These are phyloP conservation scores for Watsonalla binaria DNA, from an alignment of 2,888 invertebrate species.

Conservation along the genomic window DNA sequence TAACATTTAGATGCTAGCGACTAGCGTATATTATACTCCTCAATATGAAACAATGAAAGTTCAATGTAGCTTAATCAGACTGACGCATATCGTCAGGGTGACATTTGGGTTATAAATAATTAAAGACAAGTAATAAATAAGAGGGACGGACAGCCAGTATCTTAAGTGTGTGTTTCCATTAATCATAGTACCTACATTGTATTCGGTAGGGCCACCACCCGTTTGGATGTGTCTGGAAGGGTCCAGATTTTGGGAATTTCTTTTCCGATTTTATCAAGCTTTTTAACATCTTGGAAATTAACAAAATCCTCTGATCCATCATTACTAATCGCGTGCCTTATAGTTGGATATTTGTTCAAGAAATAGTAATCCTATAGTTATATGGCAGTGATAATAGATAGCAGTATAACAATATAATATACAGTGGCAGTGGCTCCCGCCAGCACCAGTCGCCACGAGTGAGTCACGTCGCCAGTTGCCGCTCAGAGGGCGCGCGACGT, in stretches of 20 bases:
- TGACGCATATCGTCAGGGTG: slow-evolving; percentile 16
- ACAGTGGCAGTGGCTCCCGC: slow-evolving; percentile 20
- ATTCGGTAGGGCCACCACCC: too few relatives aligned
- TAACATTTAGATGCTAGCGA: slow-evolving; percentile 14
- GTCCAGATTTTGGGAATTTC: too few relatives aligned
- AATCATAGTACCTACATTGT: slow-evolving; percentile 38
- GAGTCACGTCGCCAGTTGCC: slow-evolving; percentile 32
- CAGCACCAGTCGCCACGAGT: slow-evolving; percentile 17
- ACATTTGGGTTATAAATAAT: slow-evolving; percentile 33
- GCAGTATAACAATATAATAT: too few relatives aligned
- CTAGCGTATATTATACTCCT: slow-evolving; percentile 17
- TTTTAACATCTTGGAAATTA: too few relatives aligned
- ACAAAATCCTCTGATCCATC: too few relatives aligned
- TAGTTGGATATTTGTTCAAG: too few relatives aligned
- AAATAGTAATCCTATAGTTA: too few relatives aligned
- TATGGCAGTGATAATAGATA: too few relatives aligned
- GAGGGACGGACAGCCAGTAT: slow-evolving; percentile 31
- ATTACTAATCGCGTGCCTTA: too few relatives aligned
- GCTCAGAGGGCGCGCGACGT: slow-evolving; percentile 32
- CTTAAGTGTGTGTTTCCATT: slow-evolving; percentile 45
- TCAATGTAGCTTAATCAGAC: slow-evolving; percentile 25
- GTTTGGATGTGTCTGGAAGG: too few relatives aligned
- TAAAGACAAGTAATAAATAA: slow-evolving; percentile 42
- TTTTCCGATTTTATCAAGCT: too few relatives aligned
- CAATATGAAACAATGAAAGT: slow-evolving; percentile 16